phyloP scores from a whole-genome alignment of 2,113 vertebrate genomes.

The Silurus meridionalis region DNA sequence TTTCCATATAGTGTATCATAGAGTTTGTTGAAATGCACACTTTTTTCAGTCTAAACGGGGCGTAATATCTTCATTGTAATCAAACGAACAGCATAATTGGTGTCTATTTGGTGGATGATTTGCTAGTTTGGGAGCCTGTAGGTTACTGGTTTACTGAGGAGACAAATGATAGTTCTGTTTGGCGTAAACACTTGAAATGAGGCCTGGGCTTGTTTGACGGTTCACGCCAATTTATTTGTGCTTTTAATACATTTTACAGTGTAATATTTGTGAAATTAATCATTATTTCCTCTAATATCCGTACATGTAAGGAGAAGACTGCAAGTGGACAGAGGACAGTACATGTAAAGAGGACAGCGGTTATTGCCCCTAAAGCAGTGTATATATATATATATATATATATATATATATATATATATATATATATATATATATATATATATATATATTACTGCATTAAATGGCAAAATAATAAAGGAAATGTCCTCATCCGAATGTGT shows the following conservation, averaged over 20 bases:
- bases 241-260: background rate
- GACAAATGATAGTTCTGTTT: background rate
- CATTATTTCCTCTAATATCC: background rate
- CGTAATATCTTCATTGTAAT: background rate
- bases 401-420: no score
- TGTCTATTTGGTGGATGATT: background rate
- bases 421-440: no score
- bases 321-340: background rate
- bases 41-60: background rate
- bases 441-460: no score
- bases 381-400: background rate
- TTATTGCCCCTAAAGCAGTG: background rate
- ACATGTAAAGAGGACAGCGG: background rate
- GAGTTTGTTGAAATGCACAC: background rate
- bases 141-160: background rate
- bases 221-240: background rate
- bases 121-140: constrained; percentile 1
- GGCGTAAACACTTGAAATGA: background rate
- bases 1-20: background rate
- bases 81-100: background rate
- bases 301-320: background rate
- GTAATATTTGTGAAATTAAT: background rate
- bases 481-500: background rate
- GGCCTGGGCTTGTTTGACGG: background rate
- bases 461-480: no score